Evolutionary conservation across 2,797 vertebrate genomes (phyloP).

Genomic region (Taenioides sp.): DNA sequence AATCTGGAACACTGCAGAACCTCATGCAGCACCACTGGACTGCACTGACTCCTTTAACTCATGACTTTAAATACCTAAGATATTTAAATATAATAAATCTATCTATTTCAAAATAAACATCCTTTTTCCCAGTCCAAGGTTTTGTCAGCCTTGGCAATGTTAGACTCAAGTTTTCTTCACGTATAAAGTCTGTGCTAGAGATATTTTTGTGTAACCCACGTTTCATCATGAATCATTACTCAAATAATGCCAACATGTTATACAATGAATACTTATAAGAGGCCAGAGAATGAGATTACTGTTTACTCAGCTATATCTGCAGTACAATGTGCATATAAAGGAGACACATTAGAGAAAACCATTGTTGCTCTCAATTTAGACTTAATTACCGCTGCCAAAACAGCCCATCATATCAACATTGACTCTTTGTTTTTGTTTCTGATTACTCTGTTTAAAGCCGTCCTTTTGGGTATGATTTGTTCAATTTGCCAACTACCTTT

Average conservation of each 20-base stretch:
- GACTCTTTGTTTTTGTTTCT: not conserved
- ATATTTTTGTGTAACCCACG: not conserved
- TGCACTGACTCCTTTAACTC: too few relatives aligned
- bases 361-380: not conserved
- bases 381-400: not conserved
- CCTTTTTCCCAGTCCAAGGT: not conserved
- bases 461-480: slow-evolving; percentile 3
- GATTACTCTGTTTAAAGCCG: not conserved
- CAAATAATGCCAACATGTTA: not conserved
- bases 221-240: not conserved
- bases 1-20: too few relatives aligned
- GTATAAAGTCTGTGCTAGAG: not conserved
- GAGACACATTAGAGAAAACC: not conserved
- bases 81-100: not conserved
- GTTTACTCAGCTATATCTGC: not conserved
- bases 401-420: not conserved
- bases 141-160: not conserved
- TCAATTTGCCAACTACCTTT: not conserved
- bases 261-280: too few relatives aligned
- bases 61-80: too few relatives aligned
- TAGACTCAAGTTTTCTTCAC: not conserved
- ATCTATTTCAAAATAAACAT: not conserved
- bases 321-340: not conserved
- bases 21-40: too few relatives aligned
- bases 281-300: not conserved